Base-by-base conservation (phyloP, 2,888 invertebrate genomes). In the Acronicta aceris region DNA sequence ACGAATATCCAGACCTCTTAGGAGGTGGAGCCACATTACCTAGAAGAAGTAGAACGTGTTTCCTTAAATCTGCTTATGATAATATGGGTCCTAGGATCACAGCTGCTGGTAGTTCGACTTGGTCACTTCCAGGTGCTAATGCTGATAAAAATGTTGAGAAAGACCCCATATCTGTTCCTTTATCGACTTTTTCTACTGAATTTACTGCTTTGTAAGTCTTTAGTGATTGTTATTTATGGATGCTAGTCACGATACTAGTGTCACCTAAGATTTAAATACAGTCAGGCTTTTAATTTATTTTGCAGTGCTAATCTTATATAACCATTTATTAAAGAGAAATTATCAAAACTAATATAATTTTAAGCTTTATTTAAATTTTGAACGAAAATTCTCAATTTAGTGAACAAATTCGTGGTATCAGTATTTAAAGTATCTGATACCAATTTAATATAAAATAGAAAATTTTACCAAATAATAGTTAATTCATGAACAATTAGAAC, bases 71-170 rank as follows among this genome's bases (percentile, higher is more conserved):
- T 55, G 97, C 97, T 67, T 98, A 98, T 88, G 98, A 98, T 92
- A 98, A 98, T 91, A 97, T 98, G 97, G 98, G 98, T 8, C 97
- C 98, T 54, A 95, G 98, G 71, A 97, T 98, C 53, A 98, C 98
- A 10, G 98, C 98, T 38, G 97, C 97, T 68, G 98, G 98, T 49
- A 98, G 97, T 86, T 98, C 98, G 9, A 97, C 97, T 27, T 96
- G 98, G 86, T 98, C 98, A 30, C 95, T 98, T 73, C 97, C 97
- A 68, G 97, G 90, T 67, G 87, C 90, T 69, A 92, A 93, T 75
- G 82, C 71, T 66, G 89, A 90, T 67, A 87, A 82, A 71, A 78
- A 76, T 69, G 68, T 71, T 16, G 85, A 84, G 40, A 88, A 83
- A 61, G 85, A 89, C 12, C 81, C 83, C 10, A 59, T 85, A 47